Conservation (phyloP, 1,140 invertebrate species). For the Caenorhabditis inopinata region DNA sequence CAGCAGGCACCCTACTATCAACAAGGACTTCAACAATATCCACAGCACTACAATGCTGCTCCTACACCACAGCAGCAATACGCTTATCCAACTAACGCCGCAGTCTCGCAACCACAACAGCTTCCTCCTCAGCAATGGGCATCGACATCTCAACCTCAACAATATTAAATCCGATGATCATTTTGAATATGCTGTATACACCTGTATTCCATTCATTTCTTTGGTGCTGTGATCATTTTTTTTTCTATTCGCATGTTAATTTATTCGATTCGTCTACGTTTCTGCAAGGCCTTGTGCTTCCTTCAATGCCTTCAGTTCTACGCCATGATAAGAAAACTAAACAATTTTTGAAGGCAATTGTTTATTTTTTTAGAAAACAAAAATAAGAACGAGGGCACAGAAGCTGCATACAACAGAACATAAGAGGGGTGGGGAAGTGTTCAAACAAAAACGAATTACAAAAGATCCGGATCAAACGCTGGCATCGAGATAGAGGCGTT, state of each 20-base stretch:
- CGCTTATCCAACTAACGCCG: background rate
- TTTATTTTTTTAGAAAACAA: background rate
- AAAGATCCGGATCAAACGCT: constrained; percentile 5
- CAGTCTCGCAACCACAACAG: background rate
- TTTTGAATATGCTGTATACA: background rate
- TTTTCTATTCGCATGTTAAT: background rate
- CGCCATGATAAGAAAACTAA: background rate
- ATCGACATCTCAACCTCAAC: background rate
- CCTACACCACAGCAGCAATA: background rate
- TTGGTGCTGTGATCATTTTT: background rate
- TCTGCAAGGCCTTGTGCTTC: constrained; percentile 11
- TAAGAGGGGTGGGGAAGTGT: too few species aligned
- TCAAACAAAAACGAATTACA: background rate
- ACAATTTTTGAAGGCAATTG: background rate
- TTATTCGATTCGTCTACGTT: background rate
- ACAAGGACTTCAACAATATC: constrained; percentile 8
- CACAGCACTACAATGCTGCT: background rate
- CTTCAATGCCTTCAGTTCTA: background rate
- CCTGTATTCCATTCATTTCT: background rate
- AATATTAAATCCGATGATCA: background rate
- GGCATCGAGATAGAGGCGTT: constrained; percentile 1
- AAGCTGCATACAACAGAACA: too few species aligned
- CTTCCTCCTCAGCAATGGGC: background rate
- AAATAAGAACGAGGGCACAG: background rate
- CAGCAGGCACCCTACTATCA: constrained; percentile 20